Evolutionary conservation across 92 coral and sea anemone species (phyloP).

Genomic region (Scolanthus callimorphus): DNA sequence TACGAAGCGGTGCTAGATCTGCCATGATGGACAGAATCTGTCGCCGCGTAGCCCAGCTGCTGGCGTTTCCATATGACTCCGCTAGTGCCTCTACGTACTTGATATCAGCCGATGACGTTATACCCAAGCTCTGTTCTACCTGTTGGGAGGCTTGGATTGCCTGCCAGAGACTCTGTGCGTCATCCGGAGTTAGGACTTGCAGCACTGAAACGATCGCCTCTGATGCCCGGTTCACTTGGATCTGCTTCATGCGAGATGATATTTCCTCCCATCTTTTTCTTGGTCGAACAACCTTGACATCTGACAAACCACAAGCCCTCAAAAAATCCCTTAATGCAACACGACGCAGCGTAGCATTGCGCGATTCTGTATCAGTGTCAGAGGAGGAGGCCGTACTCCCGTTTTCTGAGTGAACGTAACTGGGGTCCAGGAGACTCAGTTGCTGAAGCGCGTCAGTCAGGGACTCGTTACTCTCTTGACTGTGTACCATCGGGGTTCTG

Average conservation of each 20-base stretch:
- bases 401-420: not conserved
- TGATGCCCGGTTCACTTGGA: slow-evolving; percentile 1
- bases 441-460: not conserved
- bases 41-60: no score
- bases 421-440: not conserved
- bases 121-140: not conserved
- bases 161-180: not conserved
- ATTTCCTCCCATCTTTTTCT: not conserved
- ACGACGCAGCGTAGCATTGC: not conserved
- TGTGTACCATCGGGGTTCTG: not conserved
- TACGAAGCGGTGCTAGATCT: no score
- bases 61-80: not conserved
- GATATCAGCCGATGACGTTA: not conserved
- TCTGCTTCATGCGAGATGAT: not conserved
- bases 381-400: not conserved
- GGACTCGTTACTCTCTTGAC: not conserved
- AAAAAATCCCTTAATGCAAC: not conserved
- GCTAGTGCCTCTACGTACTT: not conserved
- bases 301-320: not conserved
- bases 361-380: not conserved
- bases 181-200: not conserved
- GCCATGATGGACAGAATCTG: no score
- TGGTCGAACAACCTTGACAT: not conserved
- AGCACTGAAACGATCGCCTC: not conserved
- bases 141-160: not conserved